phyloP scores from a whole-genome alignment of 1,140 invertebrate genomes.

The Chelonus insularis region DNA sequence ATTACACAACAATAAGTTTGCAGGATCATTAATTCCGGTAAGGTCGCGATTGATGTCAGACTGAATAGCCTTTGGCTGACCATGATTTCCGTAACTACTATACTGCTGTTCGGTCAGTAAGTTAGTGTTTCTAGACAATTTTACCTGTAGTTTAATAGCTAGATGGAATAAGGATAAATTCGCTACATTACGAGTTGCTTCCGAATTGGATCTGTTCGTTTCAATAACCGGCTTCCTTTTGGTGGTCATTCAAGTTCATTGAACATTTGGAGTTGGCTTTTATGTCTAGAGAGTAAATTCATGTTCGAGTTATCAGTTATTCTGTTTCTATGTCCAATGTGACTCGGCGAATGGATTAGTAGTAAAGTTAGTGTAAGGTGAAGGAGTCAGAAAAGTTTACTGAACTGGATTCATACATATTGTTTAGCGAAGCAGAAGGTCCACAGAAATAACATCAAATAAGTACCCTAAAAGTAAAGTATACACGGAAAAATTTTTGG shows the following conservation, averaged over 20 bases:
- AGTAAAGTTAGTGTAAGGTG: not conserved
- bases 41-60: slow-evolving; percentile 14
- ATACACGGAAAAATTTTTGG: no score
- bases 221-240: not conserved
- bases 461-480: no score
- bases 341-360: not conserved
- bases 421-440: no score
- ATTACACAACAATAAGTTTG: slow-evolving; percentile 28
- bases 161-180: not conserved
- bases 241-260: not conserved
- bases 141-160: not conserved
- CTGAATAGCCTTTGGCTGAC: slow-evolving; percentile 7
- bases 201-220: not conserved
- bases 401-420: no score
- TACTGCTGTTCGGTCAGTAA: not conserved
- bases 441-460: no score
- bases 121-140: not conserved
- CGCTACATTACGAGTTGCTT: not conserved
- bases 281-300: not conserved
- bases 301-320: not conserved
- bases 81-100: slow-evolving; percentile 27
- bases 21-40: slow-evolving; percentile 23
- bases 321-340: not conserved
- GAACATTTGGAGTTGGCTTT: not conserved
- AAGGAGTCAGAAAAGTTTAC: not conserved